Percentiles rank a stretch among this genome's conserved stretches.
These are phyloP conservation scores for Asarcornis scutulata DNA, from an alignment of 2,113 vertebrate genomes.

Conservation along the genomic window DNA sequence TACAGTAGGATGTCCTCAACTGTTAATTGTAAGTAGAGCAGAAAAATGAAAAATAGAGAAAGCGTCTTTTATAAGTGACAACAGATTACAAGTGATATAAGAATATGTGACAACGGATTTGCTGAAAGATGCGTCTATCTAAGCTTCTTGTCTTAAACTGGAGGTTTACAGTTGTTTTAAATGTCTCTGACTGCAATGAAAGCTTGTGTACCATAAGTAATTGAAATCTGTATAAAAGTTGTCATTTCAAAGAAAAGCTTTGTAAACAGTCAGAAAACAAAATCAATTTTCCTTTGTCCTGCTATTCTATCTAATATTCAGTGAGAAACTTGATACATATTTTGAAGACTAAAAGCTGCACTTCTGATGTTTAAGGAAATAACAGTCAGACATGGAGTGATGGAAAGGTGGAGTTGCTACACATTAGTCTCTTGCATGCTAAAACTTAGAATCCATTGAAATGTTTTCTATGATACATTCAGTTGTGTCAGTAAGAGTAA, in stretches of 20 bases:
- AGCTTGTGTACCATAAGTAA: not conserved
- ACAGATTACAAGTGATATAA: not conserved
- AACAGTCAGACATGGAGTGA: not conserved
- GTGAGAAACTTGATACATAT: not conserved
- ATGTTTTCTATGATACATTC: not conserved
- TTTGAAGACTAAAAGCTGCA: not conserved
- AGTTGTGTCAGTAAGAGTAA: not conserved
- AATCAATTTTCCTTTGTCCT: constrained; percentile 14
- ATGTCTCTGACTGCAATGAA: not conserved
- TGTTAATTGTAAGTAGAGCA: not conserved
- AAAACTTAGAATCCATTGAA: constrained; percentile 21
- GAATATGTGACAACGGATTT: not conserved
- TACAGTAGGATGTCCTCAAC: not conserved
- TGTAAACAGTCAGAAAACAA: not conserved
- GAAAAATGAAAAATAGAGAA: not conserved
- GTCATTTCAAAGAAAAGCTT: not conserved
- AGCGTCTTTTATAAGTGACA: not conserved
- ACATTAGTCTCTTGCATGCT: not conserved
- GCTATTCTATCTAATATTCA: not conserved
- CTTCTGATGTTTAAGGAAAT: constrained; percentile 11
- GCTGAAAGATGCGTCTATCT: not conserved
- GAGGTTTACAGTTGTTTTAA: not conserved
- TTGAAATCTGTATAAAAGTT: not conserved
- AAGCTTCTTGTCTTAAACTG: not conserved
- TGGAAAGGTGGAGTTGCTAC: not conserved